These are phyloP conservation scores for Menidia beryllina DNA, from an alignment of 2,113 vertebrate species.

Conservation along the genomic window DNA sequence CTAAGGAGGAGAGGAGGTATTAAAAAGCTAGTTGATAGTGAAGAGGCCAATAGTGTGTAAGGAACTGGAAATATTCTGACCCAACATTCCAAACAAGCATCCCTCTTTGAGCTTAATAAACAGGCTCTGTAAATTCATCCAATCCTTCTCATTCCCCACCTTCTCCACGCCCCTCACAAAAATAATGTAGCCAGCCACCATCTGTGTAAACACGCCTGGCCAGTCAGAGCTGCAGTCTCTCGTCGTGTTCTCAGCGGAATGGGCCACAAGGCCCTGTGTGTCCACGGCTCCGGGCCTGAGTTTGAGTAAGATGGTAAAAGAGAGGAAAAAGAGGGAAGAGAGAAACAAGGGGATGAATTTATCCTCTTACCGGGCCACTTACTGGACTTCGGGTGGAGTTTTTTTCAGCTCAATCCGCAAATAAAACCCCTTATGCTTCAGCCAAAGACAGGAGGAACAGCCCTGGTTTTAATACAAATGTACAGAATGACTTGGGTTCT, in stretches of 20 bases:
- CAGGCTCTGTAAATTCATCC: conserved; percentile 65
- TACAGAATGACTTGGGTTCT: conserved; percentile 49
- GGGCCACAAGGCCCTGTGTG: conserved; percentile 28
- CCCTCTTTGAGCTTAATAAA: conserved; percentile 69
- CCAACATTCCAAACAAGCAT: conserved; percentile 49
- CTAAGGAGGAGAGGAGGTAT: conserved; percentile 1
- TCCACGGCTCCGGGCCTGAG: conserved; percentile 26
- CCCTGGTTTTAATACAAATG: conserved; percentile 60
- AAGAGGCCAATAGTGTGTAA: conserved; percentile 34
- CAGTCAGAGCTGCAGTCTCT: conserved; percentile 44
- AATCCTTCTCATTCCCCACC: conserved; percentile 59
- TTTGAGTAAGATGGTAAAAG: conserved; percentile 21
- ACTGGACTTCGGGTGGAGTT: conserved; percentile 56
- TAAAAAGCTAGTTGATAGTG: conserved; percentile 12
- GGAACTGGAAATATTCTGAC: conserved; percentile 52
- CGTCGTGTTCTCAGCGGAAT: conserved; percentile 26
- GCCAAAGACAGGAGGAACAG: conserved; percentile 68
- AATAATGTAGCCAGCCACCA: conserved; percentile 80
- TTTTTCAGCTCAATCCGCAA: conserved; percentile 61
- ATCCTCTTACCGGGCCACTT: conserved; percentile 56
- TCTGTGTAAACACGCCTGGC: conserved; percentile 82
- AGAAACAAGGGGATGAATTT: conserved; percentile 50
- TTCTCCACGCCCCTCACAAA: conserved; percentile 76
- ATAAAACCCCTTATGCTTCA: conserved; percentile 69
- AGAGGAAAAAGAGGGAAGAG: conserved; percentile 14